A percentile compares a stretch with the other conserved stretches of the same genome.
phyloP scores from a whole-genome alignment of 2,113 vertebrate genomes.

The Periophthalmus modestus region DNA sequence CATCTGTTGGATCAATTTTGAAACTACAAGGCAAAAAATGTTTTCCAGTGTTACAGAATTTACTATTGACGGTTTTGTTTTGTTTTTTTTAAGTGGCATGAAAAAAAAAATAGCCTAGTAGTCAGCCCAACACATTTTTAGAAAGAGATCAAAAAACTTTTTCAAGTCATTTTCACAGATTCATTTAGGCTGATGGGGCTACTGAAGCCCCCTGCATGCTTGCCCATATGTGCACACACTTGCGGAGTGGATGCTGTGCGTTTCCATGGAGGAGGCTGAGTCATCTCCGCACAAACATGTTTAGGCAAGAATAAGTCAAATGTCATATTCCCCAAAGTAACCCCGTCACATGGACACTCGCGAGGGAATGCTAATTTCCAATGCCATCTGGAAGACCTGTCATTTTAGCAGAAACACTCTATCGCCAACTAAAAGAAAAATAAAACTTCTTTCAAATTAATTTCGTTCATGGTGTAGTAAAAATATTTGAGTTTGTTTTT shows the following conservation, averaged over 20 bases:
- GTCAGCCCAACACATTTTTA: no score
- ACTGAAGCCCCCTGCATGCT: not conserved
- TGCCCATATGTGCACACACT: not conserved
- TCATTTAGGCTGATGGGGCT: no score
- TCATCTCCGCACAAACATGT: slow-evolving; percentile 16
- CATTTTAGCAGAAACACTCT: not conserved
- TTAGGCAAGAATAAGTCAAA: slow-evolving; percentile 16
- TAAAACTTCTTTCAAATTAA: not conserved
- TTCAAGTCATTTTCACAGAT: not conserved
- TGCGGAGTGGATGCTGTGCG: slow-evolving; percentile 1
- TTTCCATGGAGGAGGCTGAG: slow-evolving; percentile 11
- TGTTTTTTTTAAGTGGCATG: no score
- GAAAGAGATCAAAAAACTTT: not conserved
- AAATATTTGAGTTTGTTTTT: no score
- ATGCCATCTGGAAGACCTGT: not conserved
- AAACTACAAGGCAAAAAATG: slow-evolving; percentile 12
- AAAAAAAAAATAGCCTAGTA: no score
- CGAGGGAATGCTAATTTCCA: not conserved
- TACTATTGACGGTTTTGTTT: no score
- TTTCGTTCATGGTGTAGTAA: not conserved
- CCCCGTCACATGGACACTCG: not conserved
- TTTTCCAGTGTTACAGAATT: not conserved
- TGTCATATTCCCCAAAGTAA: slow-evolving; percentile 1
- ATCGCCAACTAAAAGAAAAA: not conserved
- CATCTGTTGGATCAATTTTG: slow-evolving; percentile 41